Evolutionary conservation across 2,797 vertebrate genomes (phyloP), one percentile per base, ranked within the genome.

Genomic region (Onychomys arenicola): DNA sequence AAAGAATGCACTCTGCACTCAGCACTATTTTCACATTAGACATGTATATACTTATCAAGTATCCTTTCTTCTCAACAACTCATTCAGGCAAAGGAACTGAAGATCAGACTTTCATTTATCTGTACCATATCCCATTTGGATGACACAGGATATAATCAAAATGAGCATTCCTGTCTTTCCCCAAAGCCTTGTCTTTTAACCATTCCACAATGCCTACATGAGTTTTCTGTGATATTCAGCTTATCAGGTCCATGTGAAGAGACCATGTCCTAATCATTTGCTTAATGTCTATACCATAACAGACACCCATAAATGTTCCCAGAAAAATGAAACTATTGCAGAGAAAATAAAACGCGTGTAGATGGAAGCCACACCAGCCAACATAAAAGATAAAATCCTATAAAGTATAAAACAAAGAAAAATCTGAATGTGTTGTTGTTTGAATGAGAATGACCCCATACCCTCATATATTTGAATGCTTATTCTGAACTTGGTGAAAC

Each of bases 311-410:
- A 85, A 93, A 61, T 92, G 16, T 77, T 77, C 16, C 81, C 69
- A 78, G 59, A 89, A 96, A 96, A 96, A 95, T 90, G 88, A 92
- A 69, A 93, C 94, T 92, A 63, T 90, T 75, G 37, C 34, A 87
- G 73, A 90, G 34, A 71, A 96, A 94, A 95, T n/a, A 81, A 96
- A 89, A 93, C 65, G 0, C 3, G 34, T 40, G 71, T 59, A 78
- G 83, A 91, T 93, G 92, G 61, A 96, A 94, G 89, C 61, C 63
- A 93, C 43, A 89, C 85, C 96, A 94, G 84, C 67, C 87, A 69
- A 77, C 67, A 78, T 88, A 96, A 97, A 97, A 96, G 94, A 96
- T 88, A 96, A 77, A 95, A 97, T 94, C 96, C 87, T 73, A 21
- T 19, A 97, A 96, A 94, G 71, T 82, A 90, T 21, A 75, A 94